Base-by-base conservation (phyloP, 2,888 invertebrate genomes). In the Pheosia gnoma region DNA sequence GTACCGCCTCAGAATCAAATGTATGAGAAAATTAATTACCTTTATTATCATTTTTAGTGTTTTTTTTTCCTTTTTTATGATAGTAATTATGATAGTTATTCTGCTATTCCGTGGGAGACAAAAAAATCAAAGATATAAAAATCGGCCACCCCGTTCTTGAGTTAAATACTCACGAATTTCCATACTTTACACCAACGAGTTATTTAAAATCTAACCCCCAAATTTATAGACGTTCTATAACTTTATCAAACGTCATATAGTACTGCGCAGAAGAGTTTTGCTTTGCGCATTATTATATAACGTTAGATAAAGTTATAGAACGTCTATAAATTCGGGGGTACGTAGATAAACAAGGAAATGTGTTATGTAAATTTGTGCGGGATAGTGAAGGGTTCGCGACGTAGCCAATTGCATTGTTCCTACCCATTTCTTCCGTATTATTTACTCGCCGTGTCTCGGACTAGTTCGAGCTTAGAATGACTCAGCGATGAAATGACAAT, bases 381-480 rank as follows among this genome's bases (percentile, higher is more conserved):
- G 1, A 51, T 51, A 47, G 11, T 8, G 37, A 53, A 53, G 53
- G 53, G 3, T 10, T 10, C 11, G 37, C 4, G 37, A 53, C 10
- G 25, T 53, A 1, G 36, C 25, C 51, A 0, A 51, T 7, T 51
- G 51, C 51, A 51, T 51, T 51, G 25, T 55, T 51, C 53, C 60
- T 70, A 70, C 60, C 63, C n/a, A 67, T 67, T 60, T 59, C 52
- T 5, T 25, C 62, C 37, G 43, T 7, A 39, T 45, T 7, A n/a
- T 57, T 49, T 8, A 10, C 43, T 43, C 9, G 3, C 10, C 4
- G 43, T 10, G 43, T 9, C 25, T 25, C 25, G 25, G 25, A 25
- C 25, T 25, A 41, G 45, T 10, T 45, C 11, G 45, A 10, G 1
- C 9, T 45, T 47, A 11, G 47, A n/a, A n/a, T 47, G 47, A 47